Percentiles rank a stretch among this genome's conserved stretches.
phyloP scores from a whole-genome alignment of 2,888 invertebrate species.

The Netelia virgata region DNA sequence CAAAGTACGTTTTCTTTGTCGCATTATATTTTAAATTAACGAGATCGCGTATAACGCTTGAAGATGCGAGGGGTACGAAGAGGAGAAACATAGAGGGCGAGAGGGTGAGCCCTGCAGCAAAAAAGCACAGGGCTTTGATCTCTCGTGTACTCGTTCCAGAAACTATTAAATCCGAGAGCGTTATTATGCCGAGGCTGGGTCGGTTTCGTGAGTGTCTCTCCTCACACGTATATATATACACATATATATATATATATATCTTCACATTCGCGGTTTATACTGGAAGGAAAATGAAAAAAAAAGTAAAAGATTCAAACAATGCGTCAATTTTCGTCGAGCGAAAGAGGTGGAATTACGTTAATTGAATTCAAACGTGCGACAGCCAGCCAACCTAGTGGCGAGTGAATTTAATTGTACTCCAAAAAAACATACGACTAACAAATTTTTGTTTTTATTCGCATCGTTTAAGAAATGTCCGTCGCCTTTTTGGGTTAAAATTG shows the following conservation, averaged over 20 bases:
- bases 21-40: constrained; percentile 34
- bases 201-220: neutral
- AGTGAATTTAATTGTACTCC: neutral
- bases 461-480: neutral
- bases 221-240: neutral
- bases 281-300: constrained; percentile 1
- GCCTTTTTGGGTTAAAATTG: neutral
- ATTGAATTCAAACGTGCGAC: constrained; percentile 16
- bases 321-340: constrained; percentile 16
- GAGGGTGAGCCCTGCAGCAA: constrained; percentile 1
- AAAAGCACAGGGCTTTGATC: constrained; percentile 41
- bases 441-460: neutral
- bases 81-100: constrained; percentile 15
- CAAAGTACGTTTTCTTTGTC: constrained; percentile 28
- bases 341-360: constrained; percentile 9
- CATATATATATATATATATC: neutral
- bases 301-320: constrained; percentile 4
- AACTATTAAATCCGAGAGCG: constrained; percentile 50
- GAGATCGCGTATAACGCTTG: neutral
- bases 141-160: constrained; percentile 36
- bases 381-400: neutral
- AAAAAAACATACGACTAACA: neutral
- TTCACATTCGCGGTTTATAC: constrained; percentile 3
- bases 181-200: constrained; percentile 27
- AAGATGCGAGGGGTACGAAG: neutral